Base-by-base conservation (phyloP, 2,113 vertebrate genomes). In the Chaetodon auriga region DNA sequence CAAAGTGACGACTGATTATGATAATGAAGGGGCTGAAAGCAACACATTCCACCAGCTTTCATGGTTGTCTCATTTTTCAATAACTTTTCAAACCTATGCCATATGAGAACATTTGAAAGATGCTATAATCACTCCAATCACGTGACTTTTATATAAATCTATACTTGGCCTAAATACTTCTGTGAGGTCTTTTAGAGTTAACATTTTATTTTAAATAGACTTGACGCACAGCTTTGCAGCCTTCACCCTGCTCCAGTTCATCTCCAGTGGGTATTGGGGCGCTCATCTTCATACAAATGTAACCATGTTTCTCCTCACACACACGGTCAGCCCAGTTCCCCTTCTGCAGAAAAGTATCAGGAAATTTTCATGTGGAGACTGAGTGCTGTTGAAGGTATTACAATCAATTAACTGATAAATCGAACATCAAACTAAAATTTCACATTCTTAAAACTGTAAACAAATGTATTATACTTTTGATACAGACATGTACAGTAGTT, bases 291-390 rank as follows among this genome's bases (percentile, higher is more conserved):
- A 96, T 97, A 89, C 97, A 98, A 76, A 98, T 94, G 83, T 94
- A 98, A 45, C 93, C 95, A 72, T 94, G 91, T 70, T 93, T 91
- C 23, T 92, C 91, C 64, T 96, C 95, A 77, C 97, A 98, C 25
- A 90, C 81, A 25, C 89, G 69, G 68, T 97, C 97, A 46, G 95
- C 96, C 97, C 97, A 98, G 83, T 95, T 95, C 18, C 96, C 97
- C 80, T 95, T 94, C 97, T 97, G 82, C 14, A 62, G 72, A 25
- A 78, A 48, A 58, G 21, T 57, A 21, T 13, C 30, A 8, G 13
- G 3, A 61, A 54, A 62, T 62, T 6, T 61, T 51, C 30, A 21
- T 43, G 8, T 43, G 7, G 41, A 38, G 11, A 66, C 19, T 38
- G 7, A 1, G n/a, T 43, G 55, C 43, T 36, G 41, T 36, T 18